Conservation (phyloP, 2,888 invertebrate species). For the Cyrtodaria siliqua region DNA sequence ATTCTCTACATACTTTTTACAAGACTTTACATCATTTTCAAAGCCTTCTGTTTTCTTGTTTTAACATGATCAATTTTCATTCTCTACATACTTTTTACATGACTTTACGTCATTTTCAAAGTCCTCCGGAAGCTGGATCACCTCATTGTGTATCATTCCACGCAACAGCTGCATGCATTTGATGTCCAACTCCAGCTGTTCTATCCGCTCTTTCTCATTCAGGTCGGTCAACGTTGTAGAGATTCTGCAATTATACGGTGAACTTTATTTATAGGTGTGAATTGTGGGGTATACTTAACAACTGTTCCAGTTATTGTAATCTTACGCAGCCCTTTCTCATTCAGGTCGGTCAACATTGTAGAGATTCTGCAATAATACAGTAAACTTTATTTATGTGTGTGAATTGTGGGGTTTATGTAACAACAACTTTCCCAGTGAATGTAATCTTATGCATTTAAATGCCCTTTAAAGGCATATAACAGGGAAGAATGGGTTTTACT, state of each 20-base stretch:
- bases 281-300: too few relatives aligned
- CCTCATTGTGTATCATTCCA: conserved; percentile 84
- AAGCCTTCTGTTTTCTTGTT: conserved; percentile 73
- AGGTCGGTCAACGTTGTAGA: conserved; percentile 76
- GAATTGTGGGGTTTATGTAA: too few relatives aligned
- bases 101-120: conserved; percentile 77
- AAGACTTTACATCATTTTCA: conserved; percentile 71
- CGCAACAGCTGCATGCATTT: conserved; percentile 84
- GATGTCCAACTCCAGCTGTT: conserved; percentile 82
- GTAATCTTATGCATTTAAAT: too few relatives aligned
- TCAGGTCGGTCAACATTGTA: conserved; percentile 71
- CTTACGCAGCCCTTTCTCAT: conserved; percentile 82
- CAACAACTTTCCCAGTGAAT: too few relatives aligned
- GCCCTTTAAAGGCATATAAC: too few relatives aligned
- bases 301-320: conserved; percentile 79
- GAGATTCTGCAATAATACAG: conserved; percentile 84
- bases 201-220: conserved; percentile 80
- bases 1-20: conserved; percentile 50
- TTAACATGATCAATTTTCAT: too few relatives aligned
- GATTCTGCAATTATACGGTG: too few relatives aligned
- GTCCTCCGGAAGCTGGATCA: conserved; percentile 82
- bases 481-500: too few relatives aligned
- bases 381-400: too few relatives aligned
- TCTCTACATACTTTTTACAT: conserved; percentile 49
- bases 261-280: too few relatives aligned